A percentile compares a stretch with the other conserved stretches of the same genome.
Conservation (phyloP, 2,888 invertebrate species). For the Scrobipalpa costella region DNA sequence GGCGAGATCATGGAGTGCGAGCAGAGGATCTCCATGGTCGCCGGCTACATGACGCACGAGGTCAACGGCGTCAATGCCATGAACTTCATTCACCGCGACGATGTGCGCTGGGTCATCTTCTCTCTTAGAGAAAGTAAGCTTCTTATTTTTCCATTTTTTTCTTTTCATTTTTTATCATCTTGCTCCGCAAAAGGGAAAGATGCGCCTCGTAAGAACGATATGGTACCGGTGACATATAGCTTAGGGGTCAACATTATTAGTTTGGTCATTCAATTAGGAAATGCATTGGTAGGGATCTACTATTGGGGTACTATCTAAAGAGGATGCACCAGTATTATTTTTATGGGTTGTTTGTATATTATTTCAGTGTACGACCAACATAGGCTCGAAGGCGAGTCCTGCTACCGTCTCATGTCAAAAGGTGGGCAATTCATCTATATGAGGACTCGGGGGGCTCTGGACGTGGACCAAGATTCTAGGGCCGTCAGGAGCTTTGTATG, state of each 20-base stretch:
- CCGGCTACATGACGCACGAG: constrained; percentile 93
- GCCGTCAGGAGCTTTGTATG: constrained; percentile 91
- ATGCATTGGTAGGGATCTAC: too few relatives aligned
- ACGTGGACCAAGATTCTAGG: constrained; percentile 86
- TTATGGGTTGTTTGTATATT: too few relatives aligned
- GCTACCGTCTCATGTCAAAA: constrained; percentile 89
- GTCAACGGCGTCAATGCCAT: constrained; percentile 93
- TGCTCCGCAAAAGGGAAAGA: background rate
- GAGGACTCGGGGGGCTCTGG: constrained; percentile 89
- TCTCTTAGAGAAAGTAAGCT: constrained; percentile 87
- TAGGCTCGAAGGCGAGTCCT: constrained; percentile 89
- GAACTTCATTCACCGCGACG: constrained; percentile 93
- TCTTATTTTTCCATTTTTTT: background rate
- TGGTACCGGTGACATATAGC: too few relatives aligned
- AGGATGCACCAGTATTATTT: too few relatives aligned
- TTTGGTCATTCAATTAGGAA: too few relatives aligned
- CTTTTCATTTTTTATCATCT: background rate
- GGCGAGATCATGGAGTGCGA: constrained; percentile 94
- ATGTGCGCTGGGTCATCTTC: constrained; percentile 92
- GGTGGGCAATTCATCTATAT: constrained; percentile 91
- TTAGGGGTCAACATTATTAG: too few relatives aligned
- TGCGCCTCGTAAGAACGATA: too few relatives aligned
- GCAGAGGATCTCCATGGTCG: constrained; percentile 92
- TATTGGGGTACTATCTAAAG: too few relatives aligned
- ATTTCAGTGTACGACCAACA: constrained; percentile 87